A percentile compares a stretch with the other conserved stretches of the same genome.
These are phyloP conservation scores for Eubasilissa splendida DNA, from an alignment of 2,888 invertebrate species.

Conservation along the genomic window DNA sequence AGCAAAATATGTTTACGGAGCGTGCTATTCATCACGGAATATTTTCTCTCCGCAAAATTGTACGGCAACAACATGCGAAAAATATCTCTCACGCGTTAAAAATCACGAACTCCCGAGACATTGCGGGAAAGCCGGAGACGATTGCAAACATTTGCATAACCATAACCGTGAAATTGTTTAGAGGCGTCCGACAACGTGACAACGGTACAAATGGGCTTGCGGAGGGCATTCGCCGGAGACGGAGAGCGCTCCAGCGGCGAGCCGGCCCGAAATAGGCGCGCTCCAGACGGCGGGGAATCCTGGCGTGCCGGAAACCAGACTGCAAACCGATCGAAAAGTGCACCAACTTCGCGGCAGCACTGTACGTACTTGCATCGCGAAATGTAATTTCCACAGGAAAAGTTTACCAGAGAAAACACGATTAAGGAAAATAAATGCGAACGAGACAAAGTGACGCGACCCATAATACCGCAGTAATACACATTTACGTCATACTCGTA, in stretches of 20 bases:
- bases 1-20: too few relatives aligned
- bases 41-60: too few relatives aligned
- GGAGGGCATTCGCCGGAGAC: background rate
- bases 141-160: background rate
- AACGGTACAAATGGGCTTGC: too few relatives aligned
- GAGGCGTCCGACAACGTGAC: background rate
- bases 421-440: too few relatives aligned
- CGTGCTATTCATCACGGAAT: too few relatives aligned
- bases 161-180: background rate
- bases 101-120: conserved; percentile 1
- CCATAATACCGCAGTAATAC: too few relatives aligned
- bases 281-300: conserved; percentile 17
- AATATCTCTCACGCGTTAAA: conserved; percentile 16
- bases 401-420: too few relatives aligned
- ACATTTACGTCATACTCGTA: too few relatives aligned
- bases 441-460: too few relatives aligned
- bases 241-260: background rate
- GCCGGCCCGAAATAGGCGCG: conserved; percentile 1
- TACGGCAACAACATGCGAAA: background rate
- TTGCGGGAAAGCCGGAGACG: background rate
- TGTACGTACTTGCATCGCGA: background rate
- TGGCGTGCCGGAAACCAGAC: background rate
- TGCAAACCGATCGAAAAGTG: background rate
- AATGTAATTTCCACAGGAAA: too few relatives aligned
- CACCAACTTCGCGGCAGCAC: background rate